A percentile compares a stretch with the other conserved stretches of the same genome.
These are phyloP conservation scores for Leptinotarsa tumamoca DNA, from an alignment of 2,888 invertebrate genomes.

Conservation along the genomic window DNA sequence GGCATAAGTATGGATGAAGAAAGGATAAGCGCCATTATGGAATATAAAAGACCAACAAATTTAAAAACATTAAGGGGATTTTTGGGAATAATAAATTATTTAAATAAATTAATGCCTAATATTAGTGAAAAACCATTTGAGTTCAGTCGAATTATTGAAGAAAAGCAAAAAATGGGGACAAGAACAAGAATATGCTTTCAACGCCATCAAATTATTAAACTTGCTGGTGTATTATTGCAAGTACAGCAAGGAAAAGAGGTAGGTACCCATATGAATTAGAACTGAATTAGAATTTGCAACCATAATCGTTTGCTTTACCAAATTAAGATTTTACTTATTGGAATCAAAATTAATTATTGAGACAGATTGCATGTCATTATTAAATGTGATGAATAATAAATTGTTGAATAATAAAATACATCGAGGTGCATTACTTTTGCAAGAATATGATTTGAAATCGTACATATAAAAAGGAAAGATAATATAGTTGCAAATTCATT, in stretches of 20 bases:
- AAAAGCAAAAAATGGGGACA: constrained; percentile 24
- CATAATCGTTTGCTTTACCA: constrained; percentile 23
- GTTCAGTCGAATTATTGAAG: constrained; percentile 20
- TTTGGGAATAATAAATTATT: constrained; percentile 45
- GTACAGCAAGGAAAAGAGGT: constrained; percentile 5
- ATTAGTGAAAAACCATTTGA: constrained; percentile 23
- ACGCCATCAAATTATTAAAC: not conserved
- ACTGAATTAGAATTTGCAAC: constrained; percentile 27
- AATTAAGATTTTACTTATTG: constrained; percentile 29
- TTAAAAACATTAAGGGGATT: constrained; percentile 54
- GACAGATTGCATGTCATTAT: constrained; percentile 24
- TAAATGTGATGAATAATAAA: constrained; percentile 25
- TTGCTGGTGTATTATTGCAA: constrained; percentile 24
- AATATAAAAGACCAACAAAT: constrained; percentile 51
- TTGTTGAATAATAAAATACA: constrained; percentile 29
- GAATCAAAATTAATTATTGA: constrained; percentile 27
- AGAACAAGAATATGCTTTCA: constrained; percentile 5
- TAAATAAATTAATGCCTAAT: constrained; percentile 26
- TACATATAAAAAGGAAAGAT: constrained; percentile 21
- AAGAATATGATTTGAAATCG: constrained; percentile 28
- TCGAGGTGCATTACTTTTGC: constrained; percentile 24
- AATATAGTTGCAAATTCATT: constrained; percentile 31
- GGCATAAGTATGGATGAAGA: constrained; percentile 50
- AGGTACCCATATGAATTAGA: constrained; percentile 21
- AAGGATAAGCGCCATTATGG: constrained; percentile 48